Evolutionary conservation across 1,140 invertebrate species (phyloP).

Genomic region (Phocides pigmalion): DNA sequence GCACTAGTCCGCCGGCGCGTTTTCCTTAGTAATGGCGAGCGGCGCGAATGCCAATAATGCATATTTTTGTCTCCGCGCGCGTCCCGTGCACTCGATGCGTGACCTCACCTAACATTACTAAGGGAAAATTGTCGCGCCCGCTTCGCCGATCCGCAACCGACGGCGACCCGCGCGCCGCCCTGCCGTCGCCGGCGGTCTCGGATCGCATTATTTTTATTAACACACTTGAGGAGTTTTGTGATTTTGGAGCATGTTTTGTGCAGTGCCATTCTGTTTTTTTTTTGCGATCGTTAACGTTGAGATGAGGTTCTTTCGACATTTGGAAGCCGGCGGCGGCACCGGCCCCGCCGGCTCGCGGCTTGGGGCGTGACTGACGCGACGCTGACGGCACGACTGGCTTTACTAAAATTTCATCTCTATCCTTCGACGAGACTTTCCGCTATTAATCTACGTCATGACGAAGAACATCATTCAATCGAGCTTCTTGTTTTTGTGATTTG

Average conservation of each 20-base stretch:
- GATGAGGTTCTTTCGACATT: constrained; percentile 27
- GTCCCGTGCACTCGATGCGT: constrained; percentile 28
- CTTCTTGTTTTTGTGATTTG: constrained; percentile 44
- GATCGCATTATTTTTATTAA: constrained; percentile 48
- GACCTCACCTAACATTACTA: constrained; percentile 65
- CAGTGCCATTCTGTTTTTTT: constrained; percentile 46
- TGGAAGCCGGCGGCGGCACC: constrained; percentile 20
- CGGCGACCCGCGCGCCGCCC: constrained; percentile 5
- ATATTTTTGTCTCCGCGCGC: constrained; percentile 58
- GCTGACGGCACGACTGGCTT: neutral
- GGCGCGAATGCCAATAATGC: constrained; percentile 52
- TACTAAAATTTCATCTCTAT: constrained; percentile 29
- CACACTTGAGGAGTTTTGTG: constrained; percentile 46
- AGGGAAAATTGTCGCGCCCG: constrained; percentile 74
- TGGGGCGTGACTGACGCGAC: constrained; percentile 26
- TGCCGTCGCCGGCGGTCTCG: constrained; percentile 45
- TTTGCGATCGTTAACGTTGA: constrained; percentile 43
- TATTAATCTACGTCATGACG: constrained; percentile 39
- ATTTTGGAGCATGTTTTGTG: constrained; percentile 57
- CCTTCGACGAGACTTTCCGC: constrained; percentile 23
- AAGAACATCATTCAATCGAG: constrained; percentile 33
- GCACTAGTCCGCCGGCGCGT: constrained; percentile 50
- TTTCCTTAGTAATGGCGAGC: constrained; percentile 74
- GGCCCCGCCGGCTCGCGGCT: constrained; percentile 15
- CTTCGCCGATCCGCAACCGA: constrained; percentile 48